These are phyloP conservation scores for Agonopterix heracliana DNA, from an alignment of 2,888 invertebrate genomes.

Conservation along the genomic window DNA sequence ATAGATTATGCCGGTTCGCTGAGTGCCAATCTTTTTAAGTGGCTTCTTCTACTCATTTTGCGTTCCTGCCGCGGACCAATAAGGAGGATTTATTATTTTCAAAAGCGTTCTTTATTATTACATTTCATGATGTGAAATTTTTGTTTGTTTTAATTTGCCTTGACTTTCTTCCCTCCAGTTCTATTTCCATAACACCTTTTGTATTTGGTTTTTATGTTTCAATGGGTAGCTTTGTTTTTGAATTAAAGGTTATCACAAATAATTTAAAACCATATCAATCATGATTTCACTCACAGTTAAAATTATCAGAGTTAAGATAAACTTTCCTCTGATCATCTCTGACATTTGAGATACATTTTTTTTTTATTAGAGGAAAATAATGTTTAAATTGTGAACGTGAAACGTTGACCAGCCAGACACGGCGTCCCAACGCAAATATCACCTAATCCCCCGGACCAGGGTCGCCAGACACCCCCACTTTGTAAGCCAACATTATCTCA, in stretches of 20 bases:
- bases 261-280: too few species aligned
- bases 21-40: constrained; percentile 77
- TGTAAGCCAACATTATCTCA: constrained; percentile 69
- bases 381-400: too few species aligned
- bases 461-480: constrained; percentile 34
- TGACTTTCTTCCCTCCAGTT: not conserved
- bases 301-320: too few species aligned
- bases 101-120: constrained; percentile 37
- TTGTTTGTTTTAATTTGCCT: constrained; percentile 2
- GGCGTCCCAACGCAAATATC: constrained; percentile 33
- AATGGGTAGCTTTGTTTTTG: too few species aligned
- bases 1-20: constrained; percentile 75
- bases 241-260: too few species aligned
- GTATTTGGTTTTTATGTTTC: too few species aligned
- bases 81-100: constrained; percentile 62
- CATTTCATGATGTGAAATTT: constrained; percentile 34
- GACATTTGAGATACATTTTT: too few species aligned
- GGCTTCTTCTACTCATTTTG: constrained; percentile 71
- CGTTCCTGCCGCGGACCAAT: constrained; percentile 59
- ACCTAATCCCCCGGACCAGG: constrained; percentile 44
- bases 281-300: too few species aligned
- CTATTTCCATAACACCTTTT: too few species aligned
- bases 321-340: too few species aligned
- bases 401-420: not conserved
- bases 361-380: too few species aligned